phyloP scores from a whole-genome alignment of 2,113 vertebrate genomes.

The Pseudorectes ferrugineus region DNA sequence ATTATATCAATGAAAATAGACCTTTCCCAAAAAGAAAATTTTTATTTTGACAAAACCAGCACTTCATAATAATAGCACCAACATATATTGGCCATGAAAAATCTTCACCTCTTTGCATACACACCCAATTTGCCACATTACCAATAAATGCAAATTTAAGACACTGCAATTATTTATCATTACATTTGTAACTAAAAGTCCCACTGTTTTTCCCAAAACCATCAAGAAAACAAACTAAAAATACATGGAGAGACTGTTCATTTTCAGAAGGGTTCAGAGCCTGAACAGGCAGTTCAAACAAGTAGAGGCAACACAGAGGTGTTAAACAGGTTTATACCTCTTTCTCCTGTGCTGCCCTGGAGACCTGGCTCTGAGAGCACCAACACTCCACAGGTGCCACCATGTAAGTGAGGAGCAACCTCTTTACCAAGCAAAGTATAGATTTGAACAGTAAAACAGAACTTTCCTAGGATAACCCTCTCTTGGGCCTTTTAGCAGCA shows the following conservation, averaged over 20 bases:
- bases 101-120: background rate
- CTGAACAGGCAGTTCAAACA: background rate
- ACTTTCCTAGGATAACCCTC: background rate
- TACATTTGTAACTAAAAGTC: background rate
- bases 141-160: background rate
- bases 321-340: background rate
- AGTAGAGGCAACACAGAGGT: background rate
- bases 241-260: background rate
- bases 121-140: background rate
- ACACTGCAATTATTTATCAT: background rate
- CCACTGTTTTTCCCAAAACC: background rate
- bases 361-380: too few species aligned
- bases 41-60: background rate
- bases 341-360: background rate
- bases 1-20: background rate
- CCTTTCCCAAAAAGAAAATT: background rate
- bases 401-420: fast-evolving
- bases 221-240: background rate
- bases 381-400: background rate
- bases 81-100: background rate
- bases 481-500: background rate
- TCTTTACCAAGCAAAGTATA: background rate
- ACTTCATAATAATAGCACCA: background rate
- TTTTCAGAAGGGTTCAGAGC: background rate
- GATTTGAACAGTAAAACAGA: background rate